Evolutionary conservation across 2,113 vertebrate genomes (phyloP).

Genomic region (Peucedramus taeniatus): DNA sequence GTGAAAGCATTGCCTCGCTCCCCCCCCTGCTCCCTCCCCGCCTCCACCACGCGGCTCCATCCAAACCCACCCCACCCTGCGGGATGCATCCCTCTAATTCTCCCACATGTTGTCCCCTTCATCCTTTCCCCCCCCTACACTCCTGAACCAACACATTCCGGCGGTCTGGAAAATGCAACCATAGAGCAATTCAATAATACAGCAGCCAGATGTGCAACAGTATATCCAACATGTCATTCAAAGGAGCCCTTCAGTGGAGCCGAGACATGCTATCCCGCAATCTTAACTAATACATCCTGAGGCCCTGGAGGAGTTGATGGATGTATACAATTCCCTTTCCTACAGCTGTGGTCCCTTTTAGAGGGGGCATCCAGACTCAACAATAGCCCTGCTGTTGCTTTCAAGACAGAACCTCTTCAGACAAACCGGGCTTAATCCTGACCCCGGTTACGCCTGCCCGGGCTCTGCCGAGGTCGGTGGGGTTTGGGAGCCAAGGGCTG

Average conservation of each 20-base stretch:
- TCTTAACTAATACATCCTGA: conserved; percentile 66
- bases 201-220: conserved; percentile 63
- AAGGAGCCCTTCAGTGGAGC: conserved; percentile 63
- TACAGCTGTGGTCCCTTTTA: conserved; percentile 66
- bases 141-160: conserved; percentile 28
- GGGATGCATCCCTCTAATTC: conserved; percentile 29
- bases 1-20: conserved; percentile 17
- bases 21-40: neutral
- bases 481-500: neutral
- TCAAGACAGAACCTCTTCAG: conserved; percentile 61
- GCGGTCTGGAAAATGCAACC: conserved; percentile 43
- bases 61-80: neutral
- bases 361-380: conserved; percentile 50
- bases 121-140: neutral
- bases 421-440: conserved; percentile 15
- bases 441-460: neutral
- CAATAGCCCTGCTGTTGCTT: conserved; percentile 66
- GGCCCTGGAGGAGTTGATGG: conserved; percentile 66
- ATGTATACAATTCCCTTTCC: conserved; percentile 64
- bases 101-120: conserved; percentile 36
- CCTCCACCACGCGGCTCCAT: neutral
- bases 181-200: conserved; percentile 35
- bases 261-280: conserved; percentile 59
- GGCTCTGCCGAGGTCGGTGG: neutral
- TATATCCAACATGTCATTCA: conserved; percentile 59